Percentiles rank a stretch among this genome's conserved stretches.
These are phyloP conservation scores for Slavum lentiscoides DNA, from an alignment of 2,888 invertebrate species.

Conservation along the genomic window DNA sequence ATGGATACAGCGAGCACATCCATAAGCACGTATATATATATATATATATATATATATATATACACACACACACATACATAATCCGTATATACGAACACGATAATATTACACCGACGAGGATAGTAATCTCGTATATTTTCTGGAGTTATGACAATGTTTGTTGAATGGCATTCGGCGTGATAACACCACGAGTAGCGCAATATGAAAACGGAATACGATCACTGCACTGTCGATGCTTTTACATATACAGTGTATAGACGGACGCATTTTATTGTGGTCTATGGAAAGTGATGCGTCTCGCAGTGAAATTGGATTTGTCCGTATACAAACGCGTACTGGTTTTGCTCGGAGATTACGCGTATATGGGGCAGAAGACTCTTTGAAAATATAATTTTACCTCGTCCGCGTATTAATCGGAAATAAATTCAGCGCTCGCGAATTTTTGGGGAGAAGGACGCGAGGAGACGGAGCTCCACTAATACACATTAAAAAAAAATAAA, in stretches of 20 bases:
- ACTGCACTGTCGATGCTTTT: too few species aligned
- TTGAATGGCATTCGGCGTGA: not conserved
- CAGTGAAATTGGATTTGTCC: slow-evolving; percentile 23
- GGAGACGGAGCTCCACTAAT: too few species aligned
- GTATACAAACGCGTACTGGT: not conserved
- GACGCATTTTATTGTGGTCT: slow-evolving; percentile 12
- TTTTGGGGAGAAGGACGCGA: too few species aligned
- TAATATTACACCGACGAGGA: slow-evolving; percentile 15
- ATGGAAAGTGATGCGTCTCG: slow-evolving; percentile 15
- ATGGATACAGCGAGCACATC: slow-evolving; percentile 13
- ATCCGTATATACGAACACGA: slow-evolving; percentile 13
- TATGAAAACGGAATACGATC: not conserved
- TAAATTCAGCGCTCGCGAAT: too few species aligned
- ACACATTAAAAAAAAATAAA: too few species aligned
- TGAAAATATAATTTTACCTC: not conserved
- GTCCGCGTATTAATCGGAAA: too few species aligned
- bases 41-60: not conserved
- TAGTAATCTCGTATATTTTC: not conserved
- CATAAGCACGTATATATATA: not conserved
- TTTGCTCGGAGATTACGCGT: slow-evolving; percentile 6
- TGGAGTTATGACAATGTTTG: slow-evolving; percentile 15
- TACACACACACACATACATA: too few species aligned
- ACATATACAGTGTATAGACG: not conserved
- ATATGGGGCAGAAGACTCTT: not conserved
- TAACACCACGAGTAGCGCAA: slow-evolving; percentile 1